phyloP scores from a whole-genome alignment of 2,888 invertebrate genomes.

The Idaea straminata region DNA sequence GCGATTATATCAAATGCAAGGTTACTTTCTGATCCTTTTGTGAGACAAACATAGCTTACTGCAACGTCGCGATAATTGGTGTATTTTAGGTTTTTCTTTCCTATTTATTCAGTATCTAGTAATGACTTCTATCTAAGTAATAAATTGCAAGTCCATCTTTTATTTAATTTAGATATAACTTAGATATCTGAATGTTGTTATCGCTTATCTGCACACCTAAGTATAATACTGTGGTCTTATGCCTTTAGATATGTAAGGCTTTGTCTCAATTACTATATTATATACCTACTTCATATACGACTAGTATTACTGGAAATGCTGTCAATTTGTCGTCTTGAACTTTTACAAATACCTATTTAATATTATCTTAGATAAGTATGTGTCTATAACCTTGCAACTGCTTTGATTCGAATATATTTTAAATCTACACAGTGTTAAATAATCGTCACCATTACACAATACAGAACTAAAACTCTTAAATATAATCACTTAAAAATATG shows the following conservation, averaged over 20 bases:
- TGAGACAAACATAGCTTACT: too few relatives aligned
- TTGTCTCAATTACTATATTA: constrained; percentile 63
- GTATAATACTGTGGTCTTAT: constrained; percentile 45
- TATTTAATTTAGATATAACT: not conserved
- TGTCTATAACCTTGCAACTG: constrained; percentile 47
- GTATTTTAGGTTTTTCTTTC: too few relatives aligned
- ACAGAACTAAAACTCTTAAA: too few relatives aligned
- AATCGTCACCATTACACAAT: too few relatives aligned
- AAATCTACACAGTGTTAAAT: not conserved
- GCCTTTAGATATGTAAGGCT: constrained; percentile 59
- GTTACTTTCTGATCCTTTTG: too few relatives aligned
- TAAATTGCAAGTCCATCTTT: too few relatives aligned
- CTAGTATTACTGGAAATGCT: constrained; percentile 69
- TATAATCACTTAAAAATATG: not conserved
- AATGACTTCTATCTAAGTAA: too few relatives aligned
- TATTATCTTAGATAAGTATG: constrained; percentile 53
- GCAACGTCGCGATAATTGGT: too few relatives aligned
- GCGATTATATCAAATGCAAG: too few relatives aligned
- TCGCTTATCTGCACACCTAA: constrained; percentile 23
- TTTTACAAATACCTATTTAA: constrained; percentile 50
- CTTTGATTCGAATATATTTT: constrained; percentile 31
- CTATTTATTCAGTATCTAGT: too few relatives aligned
- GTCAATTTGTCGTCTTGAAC: constrained; percentile 74
- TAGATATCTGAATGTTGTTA: not conserved
- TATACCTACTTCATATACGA: constrained; percentile 57